A percentile compares a stretch with the other conserved stretches of the same genome.
Conservation (phyloP, 1,140 invertebrate genomes). For the Caenorhabditis tropicalis region DNA sequence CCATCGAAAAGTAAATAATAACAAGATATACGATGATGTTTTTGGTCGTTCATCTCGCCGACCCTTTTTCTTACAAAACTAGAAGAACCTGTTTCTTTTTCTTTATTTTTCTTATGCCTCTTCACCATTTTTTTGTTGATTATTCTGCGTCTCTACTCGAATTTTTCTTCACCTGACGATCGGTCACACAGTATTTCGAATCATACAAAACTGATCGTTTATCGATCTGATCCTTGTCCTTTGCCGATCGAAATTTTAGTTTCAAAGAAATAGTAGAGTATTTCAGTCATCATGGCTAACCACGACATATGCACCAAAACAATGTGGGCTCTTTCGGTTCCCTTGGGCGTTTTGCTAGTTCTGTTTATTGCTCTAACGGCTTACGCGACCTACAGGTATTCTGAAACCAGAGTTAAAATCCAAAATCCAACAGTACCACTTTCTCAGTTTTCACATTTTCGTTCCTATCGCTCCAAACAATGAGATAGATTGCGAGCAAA, state of each 20-base stretch:
- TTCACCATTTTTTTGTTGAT: background rate
- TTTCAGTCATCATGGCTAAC: too few species aligned
- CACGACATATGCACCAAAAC: constrained; percentile 34
- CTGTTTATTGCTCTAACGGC: background rate
- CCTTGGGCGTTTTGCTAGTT: background rate
- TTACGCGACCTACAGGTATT: constrained; percentile 2
- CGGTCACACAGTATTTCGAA: background rate
- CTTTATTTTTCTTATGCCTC: background rate
- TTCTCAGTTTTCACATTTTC: constrained; percentile 14
- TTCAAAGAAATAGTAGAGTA: too few species aligned
- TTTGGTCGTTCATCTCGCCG: constrained; percentile 4
- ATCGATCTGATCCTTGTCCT: background rate
- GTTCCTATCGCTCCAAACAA: background rate
- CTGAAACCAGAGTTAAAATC: too few species aligned
- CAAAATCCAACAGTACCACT: background rate
- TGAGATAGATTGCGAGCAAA: background rate
- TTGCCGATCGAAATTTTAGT: background rate
- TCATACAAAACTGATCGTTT: background rate
- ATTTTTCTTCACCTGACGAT: background rate
- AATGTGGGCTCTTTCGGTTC: background rate
- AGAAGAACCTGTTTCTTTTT: constrained; percentile 27
- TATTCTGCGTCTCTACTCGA: background rate
- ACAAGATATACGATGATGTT: background rate
- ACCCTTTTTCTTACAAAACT: background rate
- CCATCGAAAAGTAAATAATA: background rate